Percentiles rank a stretch among this genome's conserved stretches.
Conservation (phyloP, 2,797 vertebrate genomes). For the Silurus lanzhouensis region DNA sequence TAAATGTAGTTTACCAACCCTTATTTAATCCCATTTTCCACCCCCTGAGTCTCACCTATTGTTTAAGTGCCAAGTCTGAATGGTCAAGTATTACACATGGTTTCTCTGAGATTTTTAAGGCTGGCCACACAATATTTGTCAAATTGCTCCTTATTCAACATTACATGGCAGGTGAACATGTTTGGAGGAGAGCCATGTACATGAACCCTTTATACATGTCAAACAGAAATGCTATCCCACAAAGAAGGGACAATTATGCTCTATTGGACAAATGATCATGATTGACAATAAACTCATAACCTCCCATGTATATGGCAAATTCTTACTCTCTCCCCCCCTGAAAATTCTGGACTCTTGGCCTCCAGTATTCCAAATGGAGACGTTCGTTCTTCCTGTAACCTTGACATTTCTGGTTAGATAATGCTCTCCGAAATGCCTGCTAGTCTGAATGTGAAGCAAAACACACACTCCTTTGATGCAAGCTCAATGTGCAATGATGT, state of each 20-base stretch:
- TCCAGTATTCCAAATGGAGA: not conserved
- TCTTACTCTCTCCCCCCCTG: not conserved
- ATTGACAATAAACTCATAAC: not conserved
- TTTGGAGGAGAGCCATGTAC: not conserved
- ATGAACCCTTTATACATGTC: not conserved
- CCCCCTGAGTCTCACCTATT: not conserved
- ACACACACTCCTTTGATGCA: constrained; percentile 48
- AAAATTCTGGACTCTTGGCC: not conserved
- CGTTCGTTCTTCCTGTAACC: not conserved
- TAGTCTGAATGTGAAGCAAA: constrained; percentile 44
- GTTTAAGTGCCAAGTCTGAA: not conserved
- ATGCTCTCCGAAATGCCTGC: not conserved
- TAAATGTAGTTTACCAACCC: too few relatives aligned
- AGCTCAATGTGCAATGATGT: constrained; percentile 44
- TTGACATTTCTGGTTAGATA: constrained; percentile 15
- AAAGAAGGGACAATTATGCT: not conserved
- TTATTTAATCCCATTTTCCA: not conserved
- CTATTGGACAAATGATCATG: not conserved
- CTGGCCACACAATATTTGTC: not conserved
- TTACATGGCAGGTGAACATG: not conserved
- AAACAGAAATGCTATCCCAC: not conserved
- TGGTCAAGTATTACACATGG: not conserved
- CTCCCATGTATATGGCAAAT: not conserved
- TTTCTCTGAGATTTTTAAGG: not conserved
- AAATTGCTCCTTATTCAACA: not conserved